Base-by-base conservation (phyloP, 2,113 vertebrate species). In the Gymnocephalus cernua region DNA sequence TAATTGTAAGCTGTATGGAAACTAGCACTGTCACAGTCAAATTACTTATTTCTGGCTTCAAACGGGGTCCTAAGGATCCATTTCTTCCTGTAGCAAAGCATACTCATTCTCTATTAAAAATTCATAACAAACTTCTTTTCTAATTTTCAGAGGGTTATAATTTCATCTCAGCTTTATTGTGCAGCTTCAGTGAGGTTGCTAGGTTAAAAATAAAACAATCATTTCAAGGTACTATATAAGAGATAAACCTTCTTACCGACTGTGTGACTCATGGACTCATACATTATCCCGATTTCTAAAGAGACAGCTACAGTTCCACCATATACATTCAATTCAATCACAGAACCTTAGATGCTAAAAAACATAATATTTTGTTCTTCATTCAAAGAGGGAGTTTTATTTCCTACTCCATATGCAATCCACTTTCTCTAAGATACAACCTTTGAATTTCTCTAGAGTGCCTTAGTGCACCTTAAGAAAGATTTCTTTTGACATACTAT, bases 131-230 rank as follows among this genome's bases (percentile, higher is more conserved):
- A 53, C 4, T 80, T 65, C 23, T 59, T 44, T 77, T 70, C 21
- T 58, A 59, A 83, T 81, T 84, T 85, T 83, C 62, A 76, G 73
- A 62, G 73, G 61, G 74, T 71, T 82, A 83, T 67, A 70, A 78
- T 81, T 91, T 87, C 63, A 77, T 87, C 74, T 82, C 59, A 82
- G 78, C 63, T 77, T 83, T 83, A 80, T 82, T 79, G 59, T 67
- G 41, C 75, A 74, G 74, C 76, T 70, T 68, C 53, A 64, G 18
- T 35, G 41, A 64, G 29, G 80, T 77, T 67, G 54, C 75, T n/a
- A 53, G 63, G 62, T 83, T 87, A 25, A 80, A 74, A 80, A 86
- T 75, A 62, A 84, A 19, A 59, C 29, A 54, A 38, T 72, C 13
- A 77, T 77, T 86, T 85, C 35, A 75, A 83, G 71, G 57, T 71